These are phyloP conservation scores for Nomada goodeniana DNA, from an alignment of 2,888 invertebrate genomes.

Conservation along the genomic window DNA sequence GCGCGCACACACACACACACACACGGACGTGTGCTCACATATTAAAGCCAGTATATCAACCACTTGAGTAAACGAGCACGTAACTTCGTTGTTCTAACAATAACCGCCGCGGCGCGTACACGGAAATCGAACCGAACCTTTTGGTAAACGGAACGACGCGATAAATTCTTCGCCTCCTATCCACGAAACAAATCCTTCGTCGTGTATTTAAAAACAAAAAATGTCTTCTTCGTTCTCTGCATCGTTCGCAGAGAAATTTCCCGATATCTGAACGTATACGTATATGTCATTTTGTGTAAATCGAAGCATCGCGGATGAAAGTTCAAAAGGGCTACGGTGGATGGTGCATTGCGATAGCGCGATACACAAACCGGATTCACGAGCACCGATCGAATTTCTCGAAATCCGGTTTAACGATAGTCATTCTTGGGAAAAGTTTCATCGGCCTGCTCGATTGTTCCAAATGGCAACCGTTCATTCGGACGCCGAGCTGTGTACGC, in stretches of 20 bases:
- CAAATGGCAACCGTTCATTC: conserved; percentile 37
- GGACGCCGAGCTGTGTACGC: conserved; percentile 14
- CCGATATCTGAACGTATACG: too few species aligned
- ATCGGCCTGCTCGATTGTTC: neutral
- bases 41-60: conserved; percentile 44
- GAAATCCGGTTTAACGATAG: conserved; percentile 37
- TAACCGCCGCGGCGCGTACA: conserved; percentile 37
- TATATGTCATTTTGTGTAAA: too few species aligned
- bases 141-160: conserved; percentile 36
- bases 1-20: conserved; percentile 1
- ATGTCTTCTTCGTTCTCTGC: too few species aligned
- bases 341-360: too few species aligned
- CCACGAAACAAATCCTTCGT: neutral
- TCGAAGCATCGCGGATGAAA: too few species aligned
- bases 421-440: neutral
- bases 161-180: conserved; percentile 16
- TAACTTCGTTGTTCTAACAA: conserved; percentile 60
- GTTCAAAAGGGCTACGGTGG: too few species aligned
- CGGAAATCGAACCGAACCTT: conserved; percentile 47
- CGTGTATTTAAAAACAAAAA: neutral
- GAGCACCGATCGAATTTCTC: conserved; percentile 18
- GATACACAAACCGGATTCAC: conserved; percentile 11
- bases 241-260: neutral
- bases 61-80: conserved; percentile 59
- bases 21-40: conserved; percentile 3